Base-by-base conservation (phyloP, 2,113 vertebrate genomes). In the Podilymbus podiceps region DNA sequence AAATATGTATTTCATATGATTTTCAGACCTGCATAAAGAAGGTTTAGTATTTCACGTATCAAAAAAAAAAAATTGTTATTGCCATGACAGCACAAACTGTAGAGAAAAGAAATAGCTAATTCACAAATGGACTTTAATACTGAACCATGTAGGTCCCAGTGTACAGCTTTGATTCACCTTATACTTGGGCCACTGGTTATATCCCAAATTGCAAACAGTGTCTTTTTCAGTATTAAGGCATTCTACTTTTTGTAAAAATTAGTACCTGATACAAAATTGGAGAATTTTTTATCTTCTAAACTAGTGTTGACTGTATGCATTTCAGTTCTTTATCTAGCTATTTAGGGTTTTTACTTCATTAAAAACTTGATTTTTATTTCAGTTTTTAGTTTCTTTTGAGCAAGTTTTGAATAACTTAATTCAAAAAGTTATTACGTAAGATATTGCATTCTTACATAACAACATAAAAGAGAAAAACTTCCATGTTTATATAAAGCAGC, bases 351-450 rank as follows among this genome's bases (percentile, higher is more conserved):
- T 49, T 49, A 8, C 4, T 52, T 86, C 6, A 50, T 66, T n/a
- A 74, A 76, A 86, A 56, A 17, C 27, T 28, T 42, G 2, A 12
- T 19, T 74, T 82, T 55, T 86, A 30, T 66, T 82, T 90, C 25
- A 38, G 9, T n/a, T 42, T 78, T 63, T 59, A 52, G 9, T 82
- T 74, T 74, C 25, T 77, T 90, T 92, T 73, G 27, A 82, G 18
- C 28, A 25, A 24, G 18, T 17, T 88, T 11, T 38, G 38, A 38
- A 38, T 38, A 38, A 38, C 8, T 38, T 38, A 38, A 38, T 38
- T 38, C n/a, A n/a, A n/a, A n/a, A 94, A 89, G 12, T 63, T 81
- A 27, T 44, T 91, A 79, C 58, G 25, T 75, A 95, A 95, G 21
- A 11, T 73, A 35, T 78, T 85, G 13, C 52, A 60, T 92, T 93